Conservation (phyloP, 1,140 invertebrate species). For the Monochamus saltuarius region DNA sequence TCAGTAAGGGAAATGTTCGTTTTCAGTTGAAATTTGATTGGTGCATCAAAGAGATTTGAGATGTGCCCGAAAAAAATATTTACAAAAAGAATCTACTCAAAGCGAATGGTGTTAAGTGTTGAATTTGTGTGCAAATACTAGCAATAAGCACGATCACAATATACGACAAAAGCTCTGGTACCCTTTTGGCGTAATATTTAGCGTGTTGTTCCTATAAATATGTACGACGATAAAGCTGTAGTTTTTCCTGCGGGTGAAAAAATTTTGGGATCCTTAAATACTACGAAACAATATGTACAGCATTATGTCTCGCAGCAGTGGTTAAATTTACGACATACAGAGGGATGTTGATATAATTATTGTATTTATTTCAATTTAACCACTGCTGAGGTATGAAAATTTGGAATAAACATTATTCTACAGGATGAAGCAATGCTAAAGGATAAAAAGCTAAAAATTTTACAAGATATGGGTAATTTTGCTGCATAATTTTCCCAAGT, state of each 20-base stretch:
- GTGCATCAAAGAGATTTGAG: too few relatives aligned
- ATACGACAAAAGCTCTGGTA: constrained; percentile 39
- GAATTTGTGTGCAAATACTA: constrained; percentile 10
- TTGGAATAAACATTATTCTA: constrained; percentile 11
- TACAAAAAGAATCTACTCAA: too few relatives aligned
- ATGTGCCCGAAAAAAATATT: too few relatives aligned
- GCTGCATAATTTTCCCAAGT: constrained; percentile 13
- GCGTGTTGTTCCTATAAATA: not conserved
- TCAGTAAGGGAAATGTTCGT: too few relatives aligned
- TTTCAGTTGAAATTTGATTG: too few relatives aligned
- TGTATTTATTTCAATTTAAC: too few relatives aligned
- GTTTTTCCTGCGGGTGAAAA: not conserved
- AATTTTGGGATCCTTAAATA: not conserved
- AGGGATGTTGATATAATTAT: too few relatives aligned
- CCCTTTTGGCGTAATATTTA: constrained; percentile 13
- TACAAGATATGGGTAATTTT: not conserved
- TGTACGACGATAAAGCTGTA: not conserved
- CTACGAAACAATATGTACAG: too few relatives aligned
- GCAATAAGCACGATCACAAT: constrained; percentile 39
- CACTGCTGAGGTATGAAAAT: not conserved
- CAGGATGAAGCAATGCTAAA: constrained; percentile 18
- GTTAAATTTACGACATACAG: too few relatives aligned
- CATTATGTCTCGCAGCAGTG: too few relatives aligned
- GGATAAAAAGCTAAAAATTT: constrained; percentile 24
- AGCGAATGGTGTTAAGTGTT: too few relatives aligned